Base-by-base conservation (phyloP, 2,113 vertebrate species). In the Toxotes jaculatrix region DNA sequence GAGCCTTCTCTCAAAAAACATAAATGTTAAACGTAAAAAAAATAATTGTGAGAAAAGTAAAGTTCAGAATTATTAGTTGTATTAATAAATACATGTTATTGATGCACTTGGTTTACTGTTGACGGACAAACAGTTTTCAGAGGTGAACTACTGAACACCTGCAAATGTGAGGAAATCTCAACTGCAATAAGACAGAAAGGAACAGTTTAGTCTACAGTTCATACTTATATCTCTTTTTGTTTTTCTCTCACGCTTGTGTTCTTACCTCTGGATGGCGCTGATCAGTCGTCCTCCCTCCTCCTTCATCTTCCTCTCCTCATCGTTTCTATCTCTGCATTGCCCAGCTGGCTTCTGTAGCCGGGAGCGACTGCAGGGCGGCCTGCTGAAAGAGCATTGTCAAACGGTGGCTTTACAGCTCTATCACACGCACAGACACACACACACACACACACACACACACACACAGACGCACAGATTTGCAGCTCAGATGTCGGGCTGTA, bases 371-470 rank as follows among this genome's bases (percentile, higher is more conserved):
- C 93, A 85, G 91, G 79, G 87, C 91, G 84, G 93, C 93, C 93
- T 93, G 93, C 94, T 94, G 94, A 93, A 93, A 91, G 93, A 93
- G 91, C 90, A 91, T 93, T 94, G 94, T 94, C 92, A 93, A 92
- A 89, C 87, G 87, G 90, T 94, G 94, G 93, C 94, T 94, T 94
- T 93, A 92, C 92, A 90, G 89, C 94, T 92, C 92, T 64, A 77
- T 88, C 90, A 55, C 83, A 76, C 79, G 53, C 72, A 80, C 78
- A 68, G 57, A 64, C 87, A 74, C 77, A 75, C 79, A 73, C 74
- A 78, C 80, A 87, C 77, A 86, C 79, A 83, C 73, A 80, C 64
- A 64, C 47, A 79, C 68, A 64, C 79, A 71, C 68, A 65, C 76
- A 73, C 67, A 70, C 81, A 90, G 78, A 87, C 74, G 77, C 91